A percentile compares a stretch with the other conserved stretches of the same genome.
These are phyloP conservation scores for Graptemys geographica DNA, from an alignment of 2,797 vertebrate species.

Conservation along the genomic window DNA sequence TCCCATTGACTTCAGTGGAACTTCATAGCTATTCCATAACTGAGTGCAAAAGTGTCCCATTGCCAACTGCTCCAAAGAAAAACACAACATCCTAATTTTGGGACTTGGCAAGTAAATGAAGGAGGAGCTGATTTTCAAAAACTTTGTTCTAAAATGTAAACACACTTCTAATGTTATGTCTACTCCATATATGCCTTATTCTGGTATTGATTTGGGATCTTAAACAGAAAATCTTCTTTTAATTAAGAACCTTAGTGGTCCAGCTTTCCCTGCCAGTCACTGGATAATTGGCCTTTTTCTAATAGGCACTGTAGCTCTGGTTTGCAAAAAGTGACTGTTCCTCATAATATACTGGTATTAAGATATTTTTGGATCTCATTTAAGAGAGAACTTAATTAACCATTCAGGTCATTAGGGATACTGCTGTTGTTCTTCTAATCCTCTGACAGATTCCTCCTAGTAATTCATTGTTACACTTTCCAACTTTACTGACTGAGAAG, in stretches of 20 bases:
- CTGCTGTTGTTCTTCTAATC: conserved; percentile 63
- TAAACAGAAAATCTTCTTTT: conserved; percentile 71
- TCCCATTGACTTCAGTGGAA: neutral
- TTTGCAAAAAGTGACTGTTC: conserved; percentile 57
- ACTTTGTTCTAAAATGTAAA: conserved; percentile 68
- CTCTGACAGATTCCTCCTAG: conserved; percentile 71
- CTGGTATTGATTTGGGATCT: conserved; percentile 55
- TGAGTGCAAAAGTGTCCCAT: neutral
- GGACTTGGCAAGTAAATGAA: conserved; percentile 50
- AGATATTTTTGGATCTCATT: conserved; percentile 67
- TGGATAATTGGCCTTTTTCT: conserved; percentile 62
- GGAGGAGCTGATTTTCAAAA: conserved; percentile 63
- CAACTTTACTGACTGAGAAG: conserved; percentile 68
- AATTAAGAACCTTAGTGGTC: conserved; percentile 73
- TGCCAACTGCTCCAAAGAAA: conserved; percentile 13
- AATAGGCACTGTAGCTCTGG: conserved; percentile 59
- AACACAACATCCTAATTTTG: conserved; percentile 35
- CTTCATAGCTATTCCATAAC: neutral
- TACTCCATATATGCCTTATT: conserved; percentile 61
- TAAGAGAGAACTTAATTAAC: conserved; percentile 72
- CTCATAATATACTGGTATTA: conserved; percentile 66
- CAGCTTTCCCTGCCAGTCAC: conserved; percentile 72
- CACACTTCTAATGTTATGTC: conserved; percentile 45
- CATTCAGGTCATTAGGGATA: conserved; percentile 65
- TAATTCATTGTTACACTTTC: conserved; percentile 74